phyloP scores from a whole-genome alignment of 2,888 invertebrate species.

The Hedya salicella region DNA sequence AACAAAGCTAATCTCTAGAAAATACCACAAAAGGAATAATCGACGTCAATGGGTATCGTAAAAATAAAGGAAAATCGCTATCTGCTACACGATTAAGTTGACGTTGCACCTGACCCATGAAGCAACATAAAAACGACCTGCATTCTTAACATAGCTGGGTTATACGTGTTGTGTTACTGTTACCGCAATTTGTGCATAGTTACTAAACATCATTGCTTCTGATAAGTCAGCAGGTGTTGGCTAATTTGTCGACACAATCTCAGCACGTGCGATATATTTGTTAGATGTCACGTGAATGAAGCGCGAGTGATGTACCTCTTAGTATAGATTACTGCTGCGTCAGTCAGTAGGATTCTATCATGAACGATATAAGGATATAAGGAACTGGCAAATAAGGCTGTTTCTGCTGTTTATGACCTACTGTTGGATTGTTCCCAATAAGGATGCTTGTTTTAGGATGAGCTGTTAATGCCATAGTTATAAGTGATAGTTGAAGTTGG shows the following conservation, averaged over 20 bases:
- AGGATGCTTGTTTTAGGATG: too few relatives aligned
- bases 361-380: too few relatives aligned
- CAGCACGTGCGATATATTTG: background rate
- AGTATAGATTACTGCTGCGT: background rate
- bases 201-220: background rate
- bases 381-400: too few relatives aligned
- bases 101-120: background rate
- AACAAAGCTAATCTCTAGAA: background rate
- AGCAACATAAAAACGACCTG: background rate
- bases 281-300: slow-evolving; percentile 1
- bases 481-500: too few relatives aligned
- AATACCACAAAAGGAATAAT: slow-evolving; percentile 6
- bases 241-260: background rate
- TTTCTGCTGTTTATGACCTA: too few relatives aligned
- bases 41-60: background rate
- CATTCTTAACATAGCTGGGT: background rate
- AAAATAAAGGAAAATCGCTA: background rate
- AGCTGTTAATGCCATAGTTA: too few relatives aligned
- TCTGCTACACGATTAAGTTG: background rate
- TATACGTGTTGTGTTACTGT: background rate
- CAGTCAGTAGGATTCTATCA: too few relatives aligned
- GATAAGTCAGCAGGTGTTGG: slow-evolving; percentile 1
- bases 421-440: too few relatives aligned
- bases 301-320: background rate
- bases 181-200: background rate